Evolutionary conservation across 2,797 vertebrate genomes (phyloP).

Genomic region (Poeciliopsis paucimaculata): DNA sequence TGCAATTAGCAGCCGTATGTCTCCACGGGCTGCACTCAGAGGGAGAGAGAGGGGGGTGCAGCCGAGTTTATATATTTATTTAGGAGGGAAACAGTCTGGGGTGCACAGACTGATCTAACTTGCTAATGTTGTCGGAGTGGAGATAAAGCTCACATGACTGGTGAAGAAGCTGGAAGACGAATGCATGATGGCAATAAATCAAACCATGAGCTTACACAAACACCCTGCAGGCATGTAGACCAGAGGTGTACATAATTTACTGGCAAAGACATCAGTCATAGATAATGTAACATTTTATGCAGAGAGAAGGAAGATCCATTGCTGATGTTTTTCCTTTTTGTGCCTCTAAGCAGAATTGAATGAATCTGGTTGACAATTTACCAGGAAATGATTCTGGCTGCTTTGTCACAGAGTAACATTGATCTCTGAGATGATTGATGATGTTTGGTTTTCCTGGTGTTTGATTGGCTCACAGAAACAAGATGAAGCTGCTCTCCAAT

Average conservation of each 20-base stretch:
- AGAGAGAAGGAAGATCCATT: not conserved
- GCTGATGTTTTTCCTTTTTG: constrained; percentile 1
- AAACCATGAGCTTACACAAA: not conserved
- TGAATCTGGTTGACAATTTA: constrained; percentile 27
- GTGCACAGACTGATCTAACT: constrained; percentile 45
- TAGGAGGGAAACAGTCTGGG: constrained; percentile 36
- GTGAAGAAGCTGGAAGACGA: constrained; percentile 40
- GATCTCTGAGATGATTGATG: constrained; percentile 34
- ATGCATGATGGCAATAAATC: constrained; percentile 51
- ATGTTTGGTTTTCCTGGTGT: constrained; percentile 18
- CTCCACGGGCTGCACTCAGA: constrained; percentile 42
- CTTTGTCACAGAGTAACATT: constrained; percentile 27
- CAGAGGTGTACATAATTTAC: constrained; percentile 38
- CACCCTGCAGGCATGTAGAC: constrained; percentile 32
- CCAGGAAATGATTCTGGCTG: constrained; percentile 37
- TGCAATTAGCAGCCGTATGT: constrained; percentile 74
- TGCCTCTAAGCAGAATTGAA: not conserved
- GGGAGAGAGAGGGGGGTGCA: constrained; percentile 14
- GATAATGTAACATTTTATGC: not conserved
- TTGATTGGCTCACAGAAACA: constrained; percentile 28
- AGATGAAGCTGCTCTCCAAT: constrained; percentile 1
- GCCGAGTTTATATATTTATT: constrained; percentile 11
- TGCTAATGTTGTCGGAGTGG: constrained; percentile 49
- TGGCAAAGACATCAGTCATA: constrained; percentile 12
- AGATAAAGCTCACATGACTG: constrained; percentile 52